Base-by-base conservation (phyloP, 2,888 invertebrate species). In the Thymelicus lineola region DNA sequence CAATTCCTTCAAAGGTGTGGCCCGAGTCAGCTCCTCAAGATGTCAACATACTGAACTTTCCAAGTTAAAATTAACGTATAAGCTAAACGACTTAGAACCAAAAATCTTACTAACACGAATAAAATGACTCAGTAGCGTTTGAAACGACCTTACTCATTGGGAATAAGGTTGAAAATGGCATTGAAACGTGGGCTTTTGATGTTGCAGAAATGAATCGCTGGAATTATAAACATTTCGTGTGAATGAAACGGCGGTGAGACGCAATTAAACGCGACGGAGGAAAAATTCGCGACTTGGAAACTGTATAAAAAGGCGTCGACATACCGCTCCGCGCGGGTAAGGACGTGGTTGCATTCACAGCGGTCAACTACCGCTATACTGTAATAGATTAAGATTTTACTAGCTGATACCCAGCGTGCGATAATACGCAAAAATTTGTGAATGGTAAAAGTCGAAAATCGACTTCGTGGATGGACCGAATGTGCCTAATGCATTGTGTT, bases 201-300 rank as follows among this genome's bases (percentile, higher is more conserved):
- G 86, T 88, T 81, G 79, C 83, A 82, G 76, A 77, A 76, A 79
- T 78, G 76, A 81, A 79, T 80, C 75, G 77, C 82, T 76, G 84
- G 80, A 84, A 88, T 82, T 80, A 83, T 83, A 84, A 81, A 88
- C 87, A 88, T 87, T 86, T 86, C 10, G 84, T 83, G 78, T 75
- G 73, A 74, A 80, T 81, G 82, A 83, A 81, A 46, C 60, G 60
- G 36, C 45, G 61, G 60, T 36, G 68, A 61, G 36, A 50, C 36
- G 75, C 79, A 75, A 77, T 78, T 78, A 79, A 77, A 78, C 75
- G 75, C 73, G 60, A 71, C 65, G 71, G 66, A 63, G 72, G 45
- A 66, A 72, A 64, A 46, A 50, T 53, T 64, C 35, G 58, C 59
- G 20, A 48, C 59, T 76, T 76, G 72, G 77, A 77, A 77, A 77